phyloP scores from a whole-genome alignment of 2,888 invertebrate species.

The Ferrisia virgata region DNA sequence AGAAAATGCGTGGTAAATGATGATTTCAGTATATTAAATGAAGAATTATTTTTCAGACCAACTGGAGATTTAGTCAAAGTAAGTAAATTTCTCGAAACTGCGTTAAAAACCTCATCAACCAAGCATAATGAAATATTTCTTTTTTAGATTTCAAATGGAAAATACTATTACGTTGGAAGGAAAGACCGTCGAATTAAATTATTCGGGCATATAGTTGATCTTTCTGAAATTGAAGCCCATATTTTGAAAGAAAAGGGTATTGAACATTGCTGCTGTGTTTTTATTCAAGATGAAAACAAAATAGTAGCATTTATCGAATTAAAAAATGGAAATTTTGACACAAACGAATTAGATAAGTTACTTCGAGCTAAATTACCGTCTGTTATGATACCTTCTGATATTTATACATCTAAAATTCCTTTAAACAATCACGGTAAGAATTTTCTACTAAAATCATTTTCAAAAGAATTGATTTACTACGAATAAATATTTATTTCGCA shows the following conservation, averaged over 20 bases:
- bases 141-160: conserved; percentile 52
- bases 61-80: conserved; percentile 71
- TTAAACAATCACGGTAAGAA: conserved; percentile 33
- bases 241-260: neutral
- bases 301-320: neutral
- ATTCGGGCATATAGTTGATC: conserved; percentile 68
- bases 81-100: conserved; percentile 11
- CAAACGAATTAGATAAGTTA: neutral
- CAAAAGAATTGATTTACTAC: neutral
- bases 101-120: no score
- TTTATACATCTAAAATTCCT: neutral
- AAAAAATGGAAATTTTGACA: neutral
- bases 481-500: neutral
- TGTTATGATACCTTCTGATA: conserved; percentile 6
- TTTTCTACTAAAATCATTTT: neutral
- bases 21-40: conserved; percentile 53
- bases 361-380: neutral
- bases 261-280: conserved; percentile 17
- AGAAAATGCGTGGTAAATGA: conserved; percentile 57
- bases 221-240: conserved; percentile 58
- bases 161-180: conserved; percentile 65
- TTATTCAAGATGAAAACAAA: neutral
- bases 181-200: conserved; percentile 71
- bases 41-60: conserved; percentile 52
- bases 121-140: neutral